Evolutionary conservation across 2,113 vertebrate genomes (phyloP).

Genomic region (Pelodiscus sinensis): DNA sequence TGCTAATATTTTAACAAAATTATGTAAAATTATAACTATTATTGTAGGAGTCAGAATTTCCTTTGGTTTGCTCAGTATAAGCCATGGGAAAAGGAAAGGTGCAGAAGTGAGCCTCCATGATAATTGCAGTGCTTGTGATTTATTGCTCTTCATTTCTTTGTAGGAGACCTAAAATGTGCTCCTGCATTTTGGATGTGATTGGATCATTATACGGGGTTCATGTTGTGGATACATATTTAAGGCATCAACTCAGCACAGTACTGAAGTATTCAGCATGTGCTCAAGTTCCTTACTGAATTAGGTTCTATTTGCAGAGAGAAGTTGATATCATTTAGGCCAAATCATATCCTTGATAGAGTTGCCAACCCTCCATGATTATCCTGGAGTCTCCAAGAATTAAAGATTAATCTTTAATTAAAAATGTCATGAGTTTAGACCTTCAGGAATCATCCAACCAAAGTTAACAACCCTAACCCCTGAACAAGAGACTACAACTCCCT

Average conservation of each 20-base stretch:
- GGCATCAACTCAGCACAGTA: background rate
- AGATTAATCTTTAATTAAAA: too few species aligned
- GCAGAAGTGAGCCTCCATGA: background rate
- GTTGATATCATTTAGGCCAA: background rate
- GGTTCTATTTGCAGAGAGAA: background rate
- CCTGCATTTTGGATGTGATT: background rate
- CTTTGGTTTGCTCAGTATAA: background rate
- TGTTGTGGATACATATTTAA: background rate
- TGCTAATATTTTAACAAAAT: background rate
- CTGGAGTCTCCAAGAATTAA: too few species aligned
- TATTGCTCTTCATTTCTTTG: background rate
- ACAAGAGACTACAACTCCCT: background rate
- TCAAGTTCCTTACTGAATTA: background rate
- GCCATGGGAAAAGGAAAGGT: background rate
- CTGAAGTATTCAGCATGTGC: background rate
- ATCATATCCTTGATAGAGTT: background rate
- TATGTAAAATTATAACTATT: background rate
- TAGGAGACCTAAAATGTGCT: background rate
- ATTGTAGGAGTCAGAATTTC: background rate
- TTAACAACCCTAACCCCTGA: background rate
- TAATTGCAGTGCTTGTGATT: background rate
- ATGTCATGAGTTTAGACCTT: too few species aligned
- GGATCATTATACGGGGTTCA: background rate
- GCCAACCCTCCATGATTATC: too few species aligned
- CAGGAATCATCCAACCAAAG: too few species aligned